These are phyloP conservation scores for Actinopyga echinites DNA, from an alignment of 53 echinoderm and acorn worm species.

Conservation along the genomic window DNA sequence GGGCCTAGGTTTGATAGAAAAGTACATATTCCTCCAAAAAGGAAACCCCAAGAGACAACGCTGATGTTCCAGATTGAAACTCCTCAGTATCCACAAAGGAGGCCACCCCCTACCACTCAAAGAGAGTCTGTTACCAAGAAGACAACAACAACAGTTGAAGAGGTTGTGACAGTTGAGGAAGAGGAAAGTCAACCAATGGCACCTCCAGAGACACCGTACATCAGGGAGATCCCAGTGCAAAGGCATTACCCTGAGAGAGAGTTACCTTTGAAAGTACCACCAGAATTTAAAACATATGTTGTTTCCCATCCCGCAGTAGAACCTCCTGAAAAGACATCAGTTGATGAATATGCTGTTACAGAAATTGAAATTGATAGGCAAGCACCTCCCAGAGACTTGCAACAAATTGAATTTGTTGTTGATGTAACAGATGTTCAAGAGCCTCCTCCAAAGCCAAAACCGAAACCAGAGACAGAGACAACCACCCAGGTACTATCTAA, in stretches of 20 bases:
- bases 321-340: constrained; percentile 8
- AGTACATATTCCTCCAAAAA: constrained; percentile 13
- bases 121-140: constrained; percentile 67
- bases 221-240: constrained; percentile 24
- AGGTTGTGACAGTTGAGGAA: constrained; percentile 65
- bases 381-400: constrained; percentile 26
- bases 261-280: constrained; percentile 23
- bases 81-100: constrained; percentile 38
- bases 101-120: constrained; percentile 36
- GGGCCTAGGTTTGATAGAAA: constrained; percentile 18
- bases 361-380: constrained; percentile 39
- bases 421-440: constrained; percentile 29
- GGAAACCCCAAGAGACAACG: constrained; percentile 8
- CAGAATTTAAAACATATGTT: constrained; percentile 46
- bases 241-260: constrained; percentile 15
- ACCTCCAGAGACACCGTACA: background rate
- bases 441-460: constrained; percentile 28
- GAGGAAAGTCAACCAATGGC: constrained; percentile 51
- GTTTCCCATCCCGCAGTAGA: constrained; percentile 24
- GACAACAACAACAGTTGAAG: constrained; percentile 70
- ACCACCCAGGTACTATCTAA: constrained; percentile 25
- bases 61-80: constrained; percentile 72
- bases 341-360: constrained; percentile 14
- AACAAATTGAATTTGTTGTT: constrained; percentile 41
- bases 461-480: constrained; percentile 51